phyloP scores from a whole-genome alignment of 2,113 vertebrate species.

The Pachypanchax playfairii region DNA sequence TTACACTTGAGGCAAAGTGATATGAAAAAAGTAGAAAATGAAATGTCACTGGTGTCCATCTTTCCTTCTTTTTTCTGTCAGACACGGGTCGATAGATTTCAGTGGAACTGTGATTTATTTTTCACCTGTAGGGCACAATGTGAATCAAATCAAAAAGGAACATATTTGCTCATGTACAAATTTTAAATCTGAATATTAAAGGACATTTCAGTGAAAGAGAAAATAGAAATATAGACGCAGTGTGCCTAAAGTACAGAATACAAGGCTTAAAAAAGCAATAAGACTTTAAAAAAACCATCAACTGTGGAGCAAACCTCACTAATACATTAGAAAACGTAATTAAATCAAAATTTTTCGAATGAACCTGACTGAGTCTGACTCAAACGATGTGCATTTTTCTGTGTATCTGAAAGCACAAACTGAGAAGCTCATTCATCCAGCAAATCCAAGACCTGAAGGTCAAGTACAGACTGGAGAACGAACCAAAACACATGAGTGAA shows the following conservation, averaged over 20 bases:
- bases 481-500: neutral
- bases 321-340: too few relatives aligned
- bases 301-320: too few relatives aligned
- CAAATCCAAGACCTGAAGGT: neutral
- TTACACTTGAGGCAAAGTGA: neutral
- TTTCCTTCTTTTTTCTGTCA: neutral
- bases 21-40: neutral
- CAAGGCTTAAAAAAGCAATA: too few relatives aligned
- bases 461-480: neutral
- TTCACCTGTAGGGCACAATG: neutral
- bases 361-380: neutral
- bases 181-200: too few relatives aligned
- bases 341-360: neutral
- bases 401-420: neutral
- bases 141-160: too few relatives aligned
- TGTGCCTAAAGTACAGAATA: neutral
- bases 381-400: neutral
- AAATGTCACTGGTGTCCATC: neutral
- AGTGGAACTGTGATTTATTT: neutral
- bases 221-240: too few relatives aligned
- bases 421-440: neutral
- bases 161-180: too few relatives aligned
- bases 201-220: too few relatives aligned
- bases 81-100: neutral
- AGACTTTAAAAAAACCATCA: neutral